Percentiles rank a stretch among this genome's conserved stretches.
These are phyloP conservation scores for Stenopsyche tienmushanensis DNA, from an alignment of 1,140 invertebrate species.

Conservation along the genomic window DNA sequence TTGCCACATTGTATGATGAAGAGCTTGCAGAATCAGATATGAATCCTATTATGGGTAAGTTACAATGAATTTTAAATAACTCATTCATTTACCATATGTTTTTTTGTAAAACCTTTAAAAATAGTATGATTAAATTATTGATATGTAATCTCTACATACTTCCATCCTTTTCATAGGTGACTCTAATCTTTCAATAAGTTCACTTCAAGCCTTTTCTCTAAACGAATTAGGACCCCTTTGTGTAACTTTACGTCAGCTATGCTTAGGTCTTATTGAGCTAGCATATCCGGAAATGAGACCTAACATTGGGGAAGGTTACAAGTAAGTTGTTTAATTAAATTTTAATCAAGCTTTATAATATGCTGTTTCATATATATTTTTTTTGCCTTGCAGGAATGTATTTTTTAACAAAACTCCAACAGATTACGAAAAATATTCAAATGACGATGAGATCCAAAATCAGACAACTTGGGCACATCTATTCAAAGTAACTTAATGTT, in stretches of 20 bases:
- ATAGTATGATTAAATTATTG: too few relatives aligned
- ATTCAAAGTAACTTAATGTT: conserved; percentile 55
- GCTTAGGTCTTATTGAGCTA: conserved; percentile 84
- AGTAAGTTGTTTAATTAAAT: conserved; percentile 31
- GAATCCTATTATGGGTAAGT: conserved; percentile 44
- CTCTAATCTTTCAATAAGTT: conserved; percentile 8
- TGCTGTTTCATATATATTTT: too few relatives aligned
- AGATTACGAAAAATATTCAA: conserved; percentile 7
- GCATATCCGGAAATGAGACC: conserved; percentile 82
- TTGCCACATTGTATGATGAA: conserved; percentile 84
- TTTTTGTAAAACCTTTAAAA: too few relatives aligned
- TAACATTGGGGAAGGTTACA: conserved; percentile 54
- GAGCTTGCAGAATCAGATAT: conserved; percentile 70
- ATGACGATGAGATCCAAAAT: conserved; percentile 35
- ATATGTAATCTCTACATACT: too few relatives aligned
- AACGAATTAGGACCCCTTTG: conserved; percentile 66
- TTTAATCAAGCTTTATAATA: too few relatives aligned
- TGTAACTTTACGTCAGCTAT: conserved; percentile 74
- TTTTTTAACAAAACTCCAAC: too few relatives aligned
- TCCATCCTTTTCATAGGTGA: conserved; percentile 48
- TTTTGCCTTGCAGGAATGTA: too few relatives aligned
- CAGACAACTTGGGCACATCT: conserved; percentile 61
- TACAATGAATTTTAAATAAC: too few relatives aligned
- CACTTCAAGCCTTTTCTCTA: conserved; percentile 63
- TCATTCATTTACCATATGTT: too few relatives aligned